phyloP scores from a whole-genome alignment of 2,797 vertebrate species.

The Trichosurus vulpecula region DNA sequence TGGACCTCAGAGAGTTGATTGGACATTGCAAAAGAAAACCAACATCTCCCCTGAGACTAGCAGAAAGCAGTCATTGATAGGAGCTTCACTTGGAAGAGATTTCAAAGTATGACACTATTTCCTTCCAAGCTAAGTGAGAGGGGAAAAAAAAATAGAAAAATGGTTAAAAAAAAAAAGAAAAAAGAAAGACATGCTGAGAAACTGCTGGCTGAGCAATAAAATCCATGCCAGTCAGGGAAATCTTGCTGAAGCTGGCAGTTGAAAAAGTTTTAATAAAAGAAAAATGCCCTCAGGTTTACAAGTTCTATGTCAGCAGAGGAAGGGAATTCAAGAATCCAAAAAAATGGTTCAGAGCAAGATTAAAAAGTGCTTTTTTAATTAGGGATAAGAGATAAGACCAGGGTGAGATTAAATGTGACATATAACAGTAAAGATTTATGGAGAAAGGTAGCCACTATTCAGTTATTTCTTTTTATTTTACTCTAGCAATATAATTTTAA shows the following conservation, averaged over 20 bases:
- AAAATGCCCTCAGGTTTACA: not conserved
- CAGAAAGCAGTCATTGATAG: not conserved
- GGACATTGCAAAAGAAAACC: not conserved
- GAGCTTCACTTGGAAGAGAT: not conserved
- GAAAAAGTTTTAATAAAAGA: not conserved
- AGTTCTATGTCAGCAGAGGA: not conserved
- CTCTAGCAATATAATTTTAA: slow-evolving; percentile 6
- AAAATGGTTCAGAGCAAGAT: not conserved
- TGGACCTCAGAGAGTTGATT: not conserved
- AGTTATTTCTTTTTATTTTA: not conserved
- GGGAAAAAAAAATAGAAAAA: not conserved
- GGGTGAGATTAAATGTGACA: not conserved
- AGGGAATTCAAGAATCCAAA: not conserved
- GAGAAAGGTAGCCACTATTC: not conserved
- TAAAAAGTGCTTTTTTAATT: slow-evolving; percentile 35
- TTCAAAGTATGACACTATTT: not conserved
- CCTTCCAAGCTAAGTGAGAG: not conserved
- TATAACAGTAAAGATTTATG: not conserved
- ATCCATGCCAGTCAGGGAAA: rapidly evolving
- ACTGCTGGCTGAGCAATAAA: not conserved
- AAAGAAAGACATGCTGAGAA: not conserved
- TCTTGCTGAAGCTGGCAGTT: not conserved
- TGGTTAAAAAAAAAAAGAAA: not conserved
- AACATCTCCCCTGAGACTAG: not conserved
- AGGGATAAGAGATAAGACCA: not conserved